These are phyloP conservation scores for Gnathonemus echidnorhynchus DNA, from an alignment of 2,113 vertebrate species.

Conservation along the genomic window DNA sequence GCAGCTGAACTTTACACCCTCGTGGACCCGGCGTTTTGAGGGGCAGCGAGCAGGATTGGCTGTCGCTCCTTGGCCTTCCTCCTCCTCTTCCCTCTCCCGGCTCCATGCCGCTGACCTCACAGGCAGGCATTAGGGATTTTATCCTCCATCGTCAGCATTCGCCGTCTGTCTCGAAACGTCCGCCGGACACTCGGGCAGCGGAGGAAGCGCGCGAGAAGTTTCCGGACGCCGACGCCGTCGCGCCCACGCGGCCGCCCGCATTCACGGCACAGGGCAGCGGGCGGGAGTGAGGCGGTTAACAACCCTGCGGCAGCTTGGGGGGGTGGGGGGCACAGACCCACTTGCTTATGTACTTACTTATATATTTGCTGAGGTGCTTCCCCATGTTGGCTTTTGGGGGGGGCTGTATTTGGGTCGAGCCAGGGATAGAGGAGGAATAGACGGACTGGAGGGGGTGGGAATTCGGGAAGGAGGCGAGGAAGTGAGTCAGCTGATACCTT, in stretches of 20 bases:
- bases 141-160: background rate
- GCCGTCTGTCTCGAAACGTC: background rate
- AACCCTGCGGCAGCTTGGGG: background rate
- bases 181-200: too few relatives aligned
- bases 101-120: background rate
- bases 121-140: background rate
- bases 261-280: background rate
- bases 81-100: background rate
- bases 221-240: background rate
- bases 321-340: background rate
- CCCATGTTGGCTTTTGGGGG: background rate
- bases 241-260: background rate
- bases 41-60: background rate
- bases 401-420: conserved; percentile 6
- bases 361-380: background rate
- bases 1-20: background rate
- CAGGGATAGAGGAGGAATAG: conserved; percentile 21
- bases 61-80: background rate
- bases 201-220: background rate
- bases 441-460: conserved; percentile 38
- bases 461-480: conserved; percentile 40
- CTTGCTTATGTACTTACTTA: background rate
- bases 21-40: background rate
- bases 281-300: background rate
- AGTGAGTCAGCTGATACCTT: conserved; percentile 65